Base-by-base conservation (phyloP, 2,888 invertebrate genomes). In the Andricus quercusramuli region DNA sequence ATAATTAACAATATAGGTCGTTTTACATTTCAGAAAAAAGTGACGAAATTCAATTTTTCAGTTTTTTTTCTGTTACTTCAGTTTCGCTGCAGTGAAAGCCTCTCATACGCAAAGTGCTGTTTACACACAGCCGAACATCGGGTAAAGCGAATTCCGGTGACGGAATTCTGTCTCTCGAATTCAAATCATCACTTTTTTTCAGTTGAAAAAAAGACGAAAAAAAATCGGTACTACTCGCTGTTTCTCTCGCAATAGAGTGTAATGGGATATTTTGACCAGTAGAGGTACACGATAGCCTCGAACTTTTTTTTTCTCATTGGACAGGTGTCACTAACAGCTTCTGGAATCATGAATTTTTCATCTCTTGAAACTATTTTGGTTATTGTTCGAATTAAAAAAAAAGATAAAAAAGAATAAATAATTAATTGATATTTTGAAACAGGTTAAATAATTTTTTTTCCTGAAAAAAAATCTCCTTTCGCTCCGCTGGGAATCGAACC, bases 201-300 rank as follows among this genome's bases (percentile, higher is more conserved):
- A 29, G 17, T 56, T 32, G n/a, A 29, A 51, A 20, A 74, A 74
- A 74, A 74, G 56, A 56, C 56, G 51, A 6, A 74, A 32, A 56
- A 56, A 74, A 74, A 74, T 62, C 25, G 32, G 70, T 29, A 74
- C n/a, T 32, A 74, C 51, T 47, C 70, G 47, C 51, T 17, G 47
- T 22, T 32, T 51, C 70, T 56, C 13, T 56, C 32, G 47, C 51
- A 56, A 74, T 74, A 51, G 32, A 74, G 51, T 74, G 70, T 47
- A 70, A 51, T 70, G 70, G 70, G 70, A 51, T 51, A 70, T 70
- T 70, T 70, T 70, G 70, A n/a, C 51, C 20, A 11, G 29, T 70
- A 51, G 29, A 20, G 51, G 29, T 20, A 51, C 17, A 25, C 25
- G 70, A 70, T 70, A 70, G 47, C 20, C 8, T 20, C 47, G 20